A percentile compares a stretch with the other conserved stretches of the same genome.
Evolutionary conservation across 2,113 vertebrate genomes (phyloP).

Genomic region (Vidua chalybeata): DNA sequence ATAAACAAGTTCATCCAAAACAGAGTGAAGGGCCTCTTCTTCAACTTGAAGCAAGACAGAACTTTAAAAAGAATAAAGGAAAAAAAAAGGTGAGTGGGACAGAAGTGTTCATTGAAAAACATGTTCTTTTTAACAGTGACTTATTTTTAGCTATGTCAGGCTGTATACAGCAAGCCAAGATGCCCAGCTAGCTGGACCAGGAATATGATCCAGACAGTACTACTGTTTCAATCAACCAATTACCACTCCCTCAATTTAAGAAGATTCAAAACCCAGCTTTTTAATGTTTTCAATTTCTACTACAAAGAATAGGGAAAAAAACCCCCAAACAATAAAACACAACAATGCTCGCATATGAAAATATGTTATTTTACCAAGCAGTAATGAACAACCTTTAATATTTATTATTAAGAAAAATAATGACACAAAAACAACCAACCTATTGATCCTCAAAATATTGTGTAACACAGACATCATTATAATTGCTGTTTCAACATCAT

Average conservation of each 20-base stretch:
- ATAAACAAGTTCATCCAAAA: conserved; percentile 89
- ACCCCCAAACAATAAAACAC: neutral
- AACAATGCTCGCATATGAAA: neutral
- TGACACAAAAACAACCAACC: conserved; percentile 72
- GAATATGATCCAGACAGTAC: neutral
- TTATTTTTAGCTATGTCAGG: neutral
- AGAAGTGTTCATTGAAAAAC: neutral
- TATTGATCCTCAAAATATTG: conserved; percentile 78
- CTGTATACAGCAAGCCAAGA: neutral
- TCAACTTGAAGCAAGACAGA: conserved; percentile 74
- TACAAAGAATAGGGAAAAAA: neutral
- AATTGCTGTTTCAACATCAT: conserved; percentile 79
- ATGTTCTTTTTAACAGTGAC: neutral
- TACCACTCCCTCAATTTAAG: neutral
- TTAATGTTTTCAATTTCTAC: neutral
- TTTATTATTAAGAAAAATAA: neutral
- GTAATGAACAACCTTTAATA: neutral
- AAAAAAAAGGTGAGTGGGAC: neutral
- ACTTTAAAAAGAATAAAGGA: conserved; percentile 66
- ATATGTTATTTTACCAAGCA: neutral
- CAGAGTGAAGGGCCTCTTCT: conserved; percentile 70
- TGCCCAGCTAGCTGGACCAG: neutral
- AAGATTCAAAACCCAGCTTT: neutral
- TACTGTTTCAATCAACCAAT: neutral
- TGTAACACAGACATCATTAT: conserved; percentile 82